Percentiles rank a stretch among this genome's conserved stretches.
These are phyloP conservation scores for Triplophysa yarkandensis DNA, from an alignment of 2,797 vertebrate genomes.

Conservation along the genomic window DNA sequence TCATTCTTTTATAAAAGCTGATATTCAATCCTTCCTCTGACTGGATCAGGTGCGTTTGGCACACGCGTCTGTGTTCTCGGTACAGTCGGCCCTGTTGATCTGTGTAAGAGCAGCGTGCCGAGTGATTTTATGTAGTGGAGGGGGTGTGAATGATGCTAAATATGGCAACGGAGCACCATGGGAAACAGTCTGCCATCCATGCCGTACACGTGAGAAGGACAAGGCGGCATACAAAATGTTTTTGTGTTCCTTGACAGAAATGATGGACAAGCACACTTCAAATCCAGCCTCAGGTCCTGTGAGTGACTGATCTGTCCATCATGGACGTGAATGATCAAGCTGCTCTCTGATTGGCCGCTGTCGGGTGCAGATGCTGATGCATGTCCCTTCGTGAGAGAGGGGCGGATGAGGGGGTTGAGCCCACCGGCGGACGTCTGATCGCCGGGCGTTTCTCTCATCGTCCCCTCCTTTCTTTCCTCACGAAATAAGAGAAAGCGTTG, in stretches of 20 bases:
- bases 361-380: constrained; percentile 47
- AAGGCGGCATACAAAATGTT: neutral
- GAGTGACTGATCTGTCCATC: constrained; percentile 12
- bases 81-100: constrained; percentile 7
- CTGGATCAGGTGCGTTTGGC: constrained; percentile 7
- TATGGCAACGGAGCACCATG: constrained; percentile 45
- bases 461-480: constrained; percentile 46
- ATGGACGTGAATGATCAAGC: constrained; percentile 18
- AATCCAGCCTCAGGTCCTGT: constrained; percentile 1
- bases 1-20: neutral
- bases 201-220: neutral
- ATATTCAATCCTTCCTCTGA: neutral
- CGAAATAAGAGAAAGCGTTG: constrained; percentile 60
- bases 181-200: constrained; percentile 33
- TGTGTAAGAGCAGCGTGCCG: constrained; percentile 15
- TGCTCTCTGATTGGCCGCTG: constrained; percentile 32
- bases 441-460: constrained; percentile 39
- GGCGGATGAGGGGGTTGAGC: constrained; percentile 20
- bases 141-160: constrained; percentile 52
- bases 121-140: constrained; percentile 43
- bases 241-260: constrained; percentile 11
- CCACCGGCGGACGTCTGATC: constrained; percentile 41
- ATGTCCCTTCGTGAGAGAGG: constrained; percentile 26
- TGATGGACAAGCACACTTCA: neutral
- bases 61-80: neutral